These are phyloP conservation scores for Operophtera brumata DNA, from an alignment of 2,888 invertebrate species.

Conservation along the genomic window DNA sequence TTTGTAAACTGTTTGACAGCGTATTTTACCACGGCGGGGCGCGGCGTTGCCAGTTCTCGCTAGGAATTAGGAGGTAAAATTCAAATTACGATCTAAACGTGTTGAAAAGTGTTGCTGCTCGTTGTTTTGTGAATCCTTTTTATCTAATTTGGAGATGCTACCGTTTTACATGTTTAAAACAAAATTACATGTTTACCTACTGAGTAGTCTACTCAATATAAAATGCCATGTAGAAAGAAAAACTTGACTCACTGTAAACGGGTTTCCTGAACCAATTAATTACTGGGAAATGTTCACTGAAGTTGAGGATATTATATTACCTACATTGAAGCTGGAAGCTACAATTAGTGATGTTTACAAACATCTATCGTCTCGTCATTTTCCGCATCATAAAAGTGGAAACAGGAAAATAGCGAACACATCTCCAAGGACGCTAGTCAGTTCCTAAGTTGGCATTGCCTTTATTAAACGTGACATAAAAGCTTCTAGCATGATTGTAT, in stretches of 20 bases:
- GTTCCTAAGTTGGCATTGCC: not conserved
- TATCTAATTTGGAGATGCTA: not conserved
- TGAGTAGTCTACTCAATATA: no score
- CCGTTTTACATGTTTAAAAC: not conserved
- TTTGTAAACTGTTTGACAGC: conserved; percentile 66
- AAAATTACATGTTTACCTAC: not conserved
- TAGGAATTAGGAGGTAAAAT: conserved; percentile 69
- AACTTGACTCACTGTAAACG: no score
- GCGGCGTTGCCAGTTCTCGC: conserved; percentile 68
- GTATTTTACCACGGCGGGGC: conserved; percentile 59
- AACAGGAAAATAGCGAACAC: not conserved
- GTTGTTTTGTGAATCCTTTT: conserved; percentile 10
- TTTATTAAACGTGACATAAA: not conserved
- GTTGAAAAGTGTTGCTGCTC: conserved; percentile 24
- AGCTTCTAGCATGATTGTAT: not conserved
- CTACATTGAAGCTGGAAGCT: no score
- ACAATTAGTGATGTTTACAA: no score
- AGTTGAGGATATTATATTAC: no score
- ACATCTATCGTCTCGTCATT: no score
- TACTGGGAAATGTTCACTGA: no score
- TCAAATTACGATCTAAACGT: conserved; percentile 41
- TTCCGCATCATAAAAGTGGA: not conserved
- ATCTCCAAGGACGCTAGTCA: not conserved
- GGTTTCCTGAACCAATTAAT: no score
- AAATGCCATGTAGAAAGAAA: no score